Percentiles rank a stretch among this genome's conserved stretches.
Conservation (phyloP, 2,113 vertebrate genomes). For the Solenodon paradoxus region DNA sequence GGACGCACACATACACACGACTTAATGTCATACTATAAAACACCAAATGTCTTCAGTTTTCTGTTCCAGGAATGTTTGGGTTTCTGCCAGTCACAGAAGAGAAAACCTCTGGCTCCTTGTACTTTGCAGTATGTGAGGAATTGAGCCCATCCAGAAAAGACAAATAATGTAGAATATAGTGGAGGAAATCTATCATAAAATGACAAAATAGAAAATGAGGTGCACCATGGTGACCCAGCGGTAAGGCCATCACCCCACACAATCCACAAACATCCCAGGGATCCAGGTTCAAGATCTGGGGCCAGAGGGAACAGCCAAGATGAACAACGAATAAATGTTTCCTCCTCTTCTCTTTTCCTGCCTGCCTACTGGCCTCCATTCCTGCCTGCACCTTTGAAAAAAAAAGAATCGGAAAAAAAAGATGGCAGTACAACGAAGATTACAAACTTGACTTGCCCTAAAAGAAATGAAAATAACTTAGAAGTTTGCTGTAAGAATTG, state of each 20-base stretch:
- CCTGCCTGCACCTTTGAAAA: too few relatives aligned
- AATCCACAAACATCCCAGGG: too few relatives aligned
- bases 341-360: too few relatives aligned
- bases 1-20: neutral
- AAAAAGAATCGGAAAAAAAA: too few relatives aligned
- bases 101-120: neutral
- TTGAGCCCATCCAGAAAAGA: neutral
- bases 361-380: too few relatives aligned
- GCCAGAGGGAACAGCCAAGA: too few relatives aligned
- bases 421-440: neutral
- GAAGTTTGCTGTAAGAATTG: neutral
- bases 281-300: too few relatives aligned
- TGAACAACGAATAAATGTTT: too few relatives aligned
- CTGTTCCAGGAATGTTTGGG: conserved; percentile 39
- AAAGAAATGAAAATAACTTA: neutral
- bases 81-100: neutral
- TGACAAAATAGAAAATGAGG: neutral
- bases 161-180: neutral
- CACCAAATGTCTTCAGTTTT: conserved; percentile 33
- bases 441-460: neutral
- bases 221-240: too few relatives aligned
- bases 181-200: neutral
- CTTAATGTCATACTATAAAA: conserved; percentile 37
- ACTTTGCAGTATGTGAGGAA: neutral
- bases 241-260: too few relatives aligned